Base-by-base conservation (phyloP, 2,888 invertebrate genomes). In the Drosophila tanythrix region DNA sequence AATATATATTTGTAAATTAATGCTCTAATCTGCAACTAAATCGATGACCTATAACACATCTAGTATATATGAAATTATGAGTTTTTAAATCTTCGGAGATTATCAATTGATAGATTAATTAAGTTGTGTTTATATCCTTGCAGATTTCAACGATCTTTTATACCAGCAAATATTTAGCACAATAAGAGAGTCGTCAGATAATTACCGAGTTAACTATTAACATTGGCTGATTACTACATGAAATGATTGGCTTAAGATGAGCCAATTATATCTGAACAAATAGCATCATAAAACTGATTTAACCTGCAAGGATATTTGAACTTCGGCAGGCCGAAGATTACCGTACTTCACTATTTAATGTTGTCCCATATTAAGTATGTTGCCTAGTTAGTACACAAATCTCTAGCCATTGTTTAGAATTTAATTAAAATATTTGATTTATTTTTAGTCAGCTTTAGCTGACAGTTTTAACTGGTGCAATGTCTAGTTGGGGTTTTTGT, bases 341-440 rank as follows among this genome's bases (percentile, higher is more conserved):
- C 7, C 48, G n/a, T 7, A 25, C 18, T 3, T 35, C 10, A 18
- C 33, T 13, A 21, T 15, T 50, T 40, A 21, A 25, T 18, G 5
- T 21, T 7, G 1, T 25, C 33, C 21, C 15, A 63, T 35, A 64
- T 71, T 67, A 61, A 46, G 75, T 79, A 79, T 74, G 70, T 57
- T 57, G 75, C 70, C 74, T 67, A 63, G 59, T 62, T 31, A 31
- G 21, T 57, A 63, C 31, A 60, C n/a, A 50, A 11, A 48, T 18
- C 27, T 55, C 59, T 63, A 69, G 74, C 69, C 55, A 55, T 57
- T 48, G 50, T 62, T 50, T 60, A 52, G 15, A 31, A 46, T 46
- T 18, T 29, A 27, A 38, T 21, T 18, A 48, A n/a, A 27, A 51
- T 21, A 27, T 31, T 53, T 48, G 27, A 5, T 18, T 21, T 11